Conservation (phyloP, 2,797 vertebrate genomes). For the Delichon dasypus region DNA sequence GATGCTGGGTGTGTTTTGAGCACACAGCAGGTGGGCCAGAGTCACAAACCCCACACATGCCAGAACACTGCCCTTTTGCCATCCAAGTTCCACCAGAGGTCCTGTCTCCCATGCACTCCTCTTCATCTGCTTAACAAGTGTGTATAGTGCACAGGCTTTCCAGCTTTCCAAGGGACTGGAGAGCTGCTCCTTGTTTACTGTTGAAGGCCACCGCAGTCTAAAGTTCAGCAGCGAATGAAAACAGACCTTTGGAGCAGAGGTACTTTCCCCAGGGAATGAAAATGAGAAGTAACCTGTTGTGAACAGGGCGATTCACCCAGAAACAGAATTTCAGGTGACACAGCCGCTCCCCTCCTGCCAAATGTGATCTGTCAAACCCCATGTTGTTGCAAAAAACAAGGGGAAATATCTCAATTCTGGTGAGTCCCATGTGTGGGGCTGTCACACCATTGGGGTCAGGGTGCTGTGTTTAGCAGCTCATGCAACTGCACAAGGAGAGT, state of each 20-base stretch:
- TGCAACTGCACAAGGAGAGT: fast-evolving
- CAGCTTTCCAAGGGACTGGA: not conserved
- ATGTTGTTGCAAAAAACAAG: not conserved
- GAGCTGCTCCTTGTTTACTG: not conserved
- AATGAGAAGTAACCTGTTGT: not conserved
- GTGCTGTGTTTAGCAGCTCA: not conserved
- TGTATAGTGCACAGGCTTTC: not conserved
- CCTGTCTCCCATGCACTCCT: not conserved
- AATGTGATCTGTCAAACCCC: fast-evolving
- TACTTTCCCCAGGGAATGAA: not conserved
- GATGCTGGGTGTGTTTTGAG: not conserved
- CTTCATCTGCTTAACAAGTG: not conserved
- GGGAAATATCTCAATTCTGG: not conserved
- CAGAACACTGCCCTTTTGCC: not conserved
- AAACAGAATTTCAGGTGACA: not conserved
- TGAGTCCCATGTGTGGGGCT: fast-evolving
- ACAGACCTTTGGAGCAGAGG: constrained; percentile 44
- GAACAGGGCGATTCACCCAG: not conserved
- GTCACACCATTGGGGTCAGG: fast-evolving
- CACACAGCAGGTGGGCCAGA: not conserved
- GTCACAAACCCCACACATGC: not conserved
- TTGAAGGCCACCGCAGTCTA: not conserved
- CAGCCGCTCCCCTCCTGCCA: fast-evolving
- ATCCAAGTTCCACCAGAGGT: not conserved
- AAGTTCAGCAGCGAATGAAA: constrained; percentile 31